These are phyloP conservation scores for Pentamera pediparva DNA, from an alignment of 53 echinoderm and acorn worm species.

Conservation along the genomic window DNA sequence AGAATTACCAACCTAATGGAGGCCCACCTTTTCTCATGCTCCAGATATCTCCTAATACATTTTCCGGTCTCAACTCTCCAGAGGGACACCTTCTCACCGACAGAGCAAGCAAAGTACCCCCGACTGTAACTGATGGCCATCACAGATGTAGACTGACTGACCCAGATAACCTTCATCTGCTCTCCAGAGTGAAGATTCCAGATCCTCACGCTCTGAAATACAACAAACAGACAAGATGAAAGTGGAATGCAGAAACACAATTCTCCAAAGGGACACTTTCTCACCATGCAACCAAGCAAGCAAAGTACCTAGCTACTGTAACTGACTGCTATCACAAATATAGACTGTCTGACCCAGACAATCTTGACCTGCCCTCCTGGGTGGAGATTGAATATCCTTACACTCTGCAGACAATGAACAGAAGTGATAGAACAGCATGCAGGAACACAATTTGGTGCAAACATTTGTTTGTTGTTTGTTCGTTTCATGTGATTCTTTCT, in stretches of 20 bases:
- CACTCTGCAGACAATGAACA: too few species aligned
- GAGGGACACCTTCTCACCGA: constrained; percentile 81
- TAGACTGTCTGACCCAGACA: not conserved
- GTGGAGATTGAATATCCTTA: too few species aligned
- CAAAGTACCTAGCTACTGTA: not conserved
- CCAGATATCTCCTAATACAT: constrained; percentile 78
- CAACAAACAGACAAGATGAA: not conserved
- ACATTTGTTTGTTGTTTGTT: too few species aligned
- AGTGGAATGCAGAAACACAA: too few species aligned
- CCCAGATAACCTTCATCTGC: constrained; percentile 87
- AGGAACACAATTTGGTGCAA: too few species aligned
- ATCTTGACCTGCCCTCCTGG: too few species aligned
- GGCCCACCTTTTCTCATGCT: constrained; percentile 85
- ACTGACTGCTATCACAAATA: not conserved
- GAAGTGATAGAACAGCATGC: too few species aligned
- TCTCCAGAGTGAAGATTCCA: constrained; percentile 90
- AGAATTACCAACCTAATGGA: not conserved
- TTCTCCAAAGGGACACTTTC: too few species aligned
- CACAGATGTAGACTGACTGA: constrained; percentile 92
- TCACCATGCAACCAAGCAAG: not conserved
- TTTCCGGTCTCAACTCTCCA: constrained; percentile 91
- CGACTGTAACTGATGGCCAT: constrained; percentile 82
- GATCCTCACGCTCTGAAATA: constrained; percentile 73
- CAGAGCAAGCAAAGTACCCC: constrained; percentile 91
- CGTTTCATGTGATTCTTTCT: too few species aligned